Base-by-base conservation (phyloP, 1,140 invertebrate genomes). In the Papilio polytes region DNA sequence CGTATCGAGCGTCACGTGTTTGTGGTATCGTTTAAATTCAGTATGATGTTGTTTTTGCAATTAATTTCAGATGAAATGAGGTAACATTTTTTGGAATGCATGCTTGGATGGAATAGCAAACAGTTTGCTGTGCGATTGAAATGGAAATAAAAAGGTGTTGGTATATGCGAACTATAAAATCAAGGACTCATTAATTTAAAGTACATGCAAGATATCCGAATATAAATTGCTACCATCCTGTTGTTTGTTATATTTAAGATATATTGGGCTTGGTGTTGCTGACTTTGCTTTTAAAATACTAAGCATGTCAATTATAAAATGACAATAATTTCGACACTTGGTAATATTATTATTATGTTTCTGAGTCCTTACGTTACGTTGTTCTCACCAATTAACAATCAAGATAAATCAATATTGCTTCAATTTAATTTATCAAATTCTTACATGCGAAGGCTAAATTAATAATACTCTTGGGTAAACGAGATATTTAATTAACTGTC, bases 401-500 rank as follows among this genome's bases (percentile, higher is more conserved):
- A 70, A 31, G 22, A 70, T 15, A 70, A 31, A 13, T 22, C 20
- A 13, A 63, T 31, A 31, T 70, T 18, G 63, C 15, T 70, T 63
- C 26, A 15, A 70, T 70, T 70, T 70, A 15, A 15, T 70, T 15
- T 26, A 31, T 70, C 26, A 63, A 36, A 70, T 70, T 70, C 26
- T 70, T 36, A 70, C 12, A 31, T 31, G 12, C 22, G 12, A 70
- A 70, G 63, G 63, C 26, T 74, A 53, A 79, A 78, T 81, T 76
- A 79, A 79, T 51, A 81, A 80, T 72, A 80, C 77, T 80, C 79
- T 63, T 73, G 18, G 20, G 72, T 41, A 59, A 9, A n/a, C 41
- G 72, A 22, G 80, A 48, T 70, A 70, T 70, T 70, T 70, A 31
- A 70, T 31, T 70, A 31, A 70, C 31, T 31, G 22, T 15, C 22